Evolutionary conservation across 2,113 vertebrate genomes (phyloP).

Genomic region (Lampris incognitus): DNA sequence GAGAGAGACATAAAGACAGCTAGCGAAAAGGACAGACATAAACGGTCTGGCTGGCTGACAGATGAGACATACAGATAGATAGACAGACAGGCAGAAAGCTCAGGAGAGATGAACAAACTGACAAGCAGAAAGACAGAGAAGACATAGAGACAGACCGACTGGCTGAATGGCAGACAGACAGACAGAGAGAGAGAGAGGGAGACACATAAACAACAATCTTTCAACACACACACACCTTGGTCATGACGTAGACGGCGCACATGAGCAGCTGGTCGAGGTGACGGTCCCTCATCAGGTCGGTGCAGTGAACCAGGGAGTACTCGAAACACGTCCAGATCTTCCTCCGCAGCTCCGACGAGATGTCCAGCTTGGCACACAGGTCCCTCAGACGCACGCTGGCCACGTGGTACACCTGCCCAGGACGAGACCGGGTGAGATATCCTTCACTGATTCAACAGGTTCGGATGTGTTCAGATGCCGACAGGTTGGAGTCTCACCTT

Average conservation of each 20-base stretch:
- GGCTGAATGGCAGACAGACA: not conserved
- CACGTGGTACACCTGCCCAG: slow-evolving; percentile 91
- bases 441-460: not conserved
- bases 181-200: not conserved
- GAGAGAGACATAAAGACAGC: no score
- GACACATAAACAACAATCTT: slow-evolving; percentile 52
- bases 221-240: slow-evolving; percentile 77
- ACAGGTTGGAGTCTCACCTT: slow-evolving; percentile 81
- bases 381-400: slow-evolving; percentile 93
- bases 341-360: slow-evolving; percentile 88
- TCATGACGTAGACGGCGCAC: slow-evolving; percentile 94
- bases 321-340: slow-evolving; percentile 98
- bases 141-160: not conserved
- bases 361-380: slow-evolving; percentile 91
- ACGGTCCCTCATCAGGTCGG: slow-evolving; percentile 91
- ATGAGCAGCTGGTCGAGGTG: slow-evolving; percentile 96
- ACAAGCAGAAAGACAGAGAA: no score
- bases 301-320: slow-evolving; percentile 90
- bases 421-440: not conserved
- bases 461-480: no score
- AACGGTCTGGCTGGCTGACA: no score
- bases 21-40: no score
- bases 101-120: no score
- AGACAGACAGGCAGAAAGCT: no score
- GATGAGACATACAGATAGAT: no score